Evolutionary conservation across 2,797 vertebrate species (phyloP), one percentile per base, ranked within the genome.

Genomic region (Syngnathus acus): DNA sequence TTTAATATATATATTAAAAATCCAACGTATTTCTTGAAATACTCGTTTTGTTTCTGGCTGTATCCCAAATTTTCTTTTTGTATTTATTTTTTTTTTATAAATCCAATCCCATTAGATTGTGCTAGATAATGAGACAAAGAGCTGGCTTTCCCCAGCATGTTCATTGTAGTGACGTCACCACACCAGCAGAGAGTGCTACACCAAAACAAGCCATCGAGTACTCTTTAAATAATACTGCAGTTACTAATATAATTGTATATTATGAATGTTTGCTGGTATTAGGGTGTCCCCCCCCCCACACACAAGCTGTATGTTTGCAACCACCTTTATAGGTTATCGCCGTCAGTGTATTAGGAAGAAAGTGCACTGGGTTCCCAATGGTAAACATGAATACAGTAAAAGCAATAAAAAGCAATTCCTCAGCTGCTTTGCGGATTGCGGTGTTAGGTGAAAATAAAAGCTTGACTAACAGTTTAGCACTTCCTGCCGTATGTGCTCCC

Each of bases 111-210:
- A 51, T n/a, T 51, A n/a, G 48, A 51, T 3, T 21, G n/a, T 53
- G 50, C 50, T 9, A 2, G 19, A 51, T 51, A 21, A 51, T 8
- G 50, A 1, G n/a, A 10, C 4, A n/a, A 48, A 47, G 4, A 48
- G 9, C 9, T 53, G 50, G n/a, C 9, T 21, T 53, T 53, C n/a
- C 8, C 3, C n/a, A 53, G 50, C 19, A 53, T 3, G 3, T 19
- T 39, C 9, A 19, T 38, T 38, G 32, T 38, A 61, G 21, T 43
- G 40, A 42, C 3, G 19, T 43, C 60, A 43, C 5, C n/a, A 42
- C 3, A 66, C 76, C 87, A 85, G 81, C 68, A 86, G 86, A 71
- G 81, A 84, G 83, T 26, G 82, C 81, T 75, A 64, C 57, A 66
- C 42, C 65, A 66, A 68, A 69, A 76, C 60, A 65, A 21, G 50